phyloP scores from a whole-genome alignment of 2,888 invertebrate genomes.

The Amphipyra berbera region DNA sequence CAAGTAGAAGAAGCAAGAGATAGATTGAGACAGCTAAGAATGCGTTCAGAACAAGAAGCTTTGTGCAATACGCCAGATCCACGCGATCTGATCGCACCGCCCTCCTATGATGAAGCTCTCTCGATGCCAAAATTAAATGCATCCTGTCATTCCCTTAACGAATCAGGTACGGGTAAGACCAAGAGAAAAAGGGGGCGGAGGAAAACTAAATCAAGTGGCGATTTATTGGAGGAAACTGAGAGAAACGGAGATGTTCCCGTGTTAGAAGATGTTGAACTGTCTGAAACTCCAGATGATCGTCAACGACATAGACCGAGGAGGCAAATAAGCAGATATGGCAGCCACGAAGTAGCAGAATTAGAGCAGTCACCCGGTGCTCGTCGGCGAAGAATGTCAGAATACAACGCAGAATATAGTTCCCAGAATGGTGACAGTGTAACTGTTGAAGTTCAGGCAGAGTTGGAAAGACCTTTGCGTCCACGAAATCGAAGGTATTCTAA shows the following conservation, averaged over 20 bases:
- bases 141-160: slow-evolving; percentile 89
- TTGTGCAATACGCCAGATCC: slow-evolving; percentile 92
- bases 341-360: slow-evolving; percentile 84
- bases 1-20: slow-evolving; percentile 90
- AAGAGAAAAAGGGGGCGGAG: slow-evolving; percentile 80
- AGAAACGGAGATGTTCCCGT: slow-evolving; percentile 79
- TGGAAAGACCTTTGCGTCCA: slow-evolving; percentile 73
- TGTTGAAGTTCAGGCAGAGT: slow-evolving; percentile 78
- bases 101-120: slow-evolving; percentile 94
- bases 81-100: slow-evolving; percentile 92
- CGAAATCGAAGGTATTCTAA: slow-evolving; percentile 78
- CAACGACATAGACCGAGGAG: slow-evolving; percentile 70
- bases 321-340: slow-evolving; percentile 77
- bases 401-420: slow-evolving; percentile 60
- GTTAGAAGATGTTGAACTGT: slow-evolving; percentile 75
- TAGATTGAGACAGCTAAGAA: slow-evolving; percentile 87
- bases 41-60: slow-evolving; percentile 88
- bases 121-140: slow-evolving; percentile 92
- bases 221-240: slow-evolving; percentile 85
- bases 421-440: slow-evolving; percentile 67
- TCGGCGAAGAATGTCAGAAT: slow-evolving; percentile 82
- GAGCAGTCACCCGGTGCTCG: slow-evolving; percentile 84
- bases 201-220: slow-evolving; percentile 88
- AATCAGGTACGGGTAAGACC: slow-evolving; percentile 82
- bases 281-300: slow-evolving; percentile 69